A percentile compares a stretch with the other conserved stretches of the same genome.
Conservation (phyloP, 2,888 invertebrate genomes). For the Chydorus sphaericus region DNA sequence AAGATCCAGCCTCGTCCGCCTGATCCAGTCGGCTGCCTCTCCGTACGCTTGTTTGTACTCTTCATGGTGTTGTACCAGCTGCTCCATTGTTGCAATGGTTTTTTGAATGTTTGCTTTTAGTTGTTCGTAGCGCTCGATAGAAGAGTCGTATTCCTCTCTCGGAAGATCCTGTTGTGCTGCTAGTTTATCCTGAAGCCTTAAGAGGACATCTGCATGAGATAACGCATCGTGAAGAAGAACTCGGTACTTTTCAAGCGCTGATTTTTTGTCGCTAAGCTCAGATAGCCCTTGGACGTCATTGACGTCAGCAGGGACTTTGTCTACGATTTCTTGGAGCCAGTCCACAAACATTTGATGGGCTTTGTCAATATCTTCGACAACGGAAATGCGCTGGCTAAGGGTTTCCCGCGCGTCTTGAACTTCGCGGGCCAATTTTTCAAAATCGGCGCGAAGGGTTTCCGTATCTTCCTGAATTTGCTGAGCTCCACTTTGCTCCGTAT, state of each 20-base stretch:
- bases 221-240: constrained; percentile 66
- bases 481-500: constrained; percentile 76
- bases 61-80: constrained; percentile 72
- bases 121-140: constrained; percentile 52
- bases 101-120: constrained; percentile 33
- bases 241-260: constrained; percentile 73
- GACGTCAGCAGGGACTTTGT: constrained; percentile 44
- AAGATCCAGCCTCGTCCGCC: constrained; percentile 60
- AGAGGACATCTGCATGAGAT: constrained; percentile 60
- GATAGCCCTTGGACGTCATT: constrained; percentile 40
- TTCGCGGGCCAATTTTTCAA: constrained; percentile 70
- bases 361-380: constrained; percentile 54
- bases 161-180: constrained; percentile 51
- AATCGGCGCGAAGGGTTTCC: constrained; percentile 71
- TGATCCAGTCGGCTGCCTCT: constrained; percentile 71
- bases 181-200: constrained; percentile 57
- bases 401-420: constrained; percentile 38
- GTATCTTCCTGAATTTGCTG: constrained; percentile 83
- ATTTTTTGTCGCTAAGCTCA: constrained; percentile 80
- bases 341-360: constrained; percentile 61
- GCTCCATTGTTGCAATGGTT: constrained; percentile 39
- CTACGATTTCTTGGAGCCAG: constrained; percentile 79
- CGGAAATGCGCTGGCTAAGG: constrained; percentile 18
- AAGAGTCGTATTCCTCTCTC: constrained; percentile 43
- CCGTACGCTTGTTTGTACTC: constrained; percentile 69